Conservation (phyloP, 2,797 vertebrate species). For the Petrocephalus sullivani region DNA sequence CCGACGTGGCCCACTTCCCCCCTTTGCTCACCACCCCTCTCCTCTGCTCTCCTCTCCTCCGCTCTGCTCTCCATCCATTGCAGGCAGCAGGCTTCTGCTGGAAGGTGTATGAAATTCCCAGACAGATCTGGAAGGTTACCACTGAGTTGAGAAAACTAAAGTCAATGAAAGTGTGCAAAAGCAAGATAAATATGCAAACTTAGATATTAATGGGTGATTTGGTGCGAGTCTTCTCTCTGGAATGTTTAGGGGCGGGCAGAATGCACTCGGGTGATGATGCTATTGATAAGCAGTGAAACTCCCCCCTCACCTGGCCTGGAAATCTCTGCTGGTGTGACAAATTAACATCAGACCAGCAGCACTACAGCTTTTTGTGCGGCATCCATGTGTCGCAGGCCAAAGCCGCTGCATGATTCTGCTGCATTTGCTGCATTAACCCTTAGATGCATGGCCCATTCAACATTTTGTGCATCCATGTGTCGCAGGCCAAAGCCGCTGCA, state of each 20-base stretch:
- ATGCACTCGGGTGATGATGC: background rate
- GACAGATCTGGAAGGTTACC: background rate
- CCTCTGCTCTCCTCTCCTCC: background rate
- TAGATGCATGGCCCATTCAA: too few species aligned
- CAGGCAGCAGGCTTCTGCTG: background rate
- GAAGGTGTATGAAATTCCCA: background rate
- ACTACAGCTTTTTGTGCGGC: background rate
- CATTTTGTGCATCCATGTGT: background rate
- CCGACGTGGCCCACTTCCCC: constrained; percentile 65
- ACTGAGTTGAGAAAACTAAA: background rate
- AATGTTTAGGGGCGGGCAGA: background rate
- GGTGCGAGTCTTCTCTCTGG: background rate
- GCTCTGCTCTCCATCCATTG: constrained; percentile 34
- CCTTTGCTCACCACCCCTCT: constrained; percentile 10
- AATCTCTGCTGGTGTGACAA: background rate
- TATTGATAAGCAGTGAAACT: background rate
- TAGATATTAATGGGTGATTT: background rate
- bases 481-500: background rate
- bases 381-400: background rate
- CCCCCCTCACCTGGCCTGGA: background rate
- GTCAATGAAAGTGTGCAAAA: background rate
- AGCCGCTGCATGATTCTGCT: background rate
- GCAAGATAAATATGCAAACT: background rate
- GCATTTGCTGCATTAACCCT: background rate
- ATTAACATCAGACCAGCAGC: background rate